Conservation (phyloP, 2,888 invertebrate genomes). For the Andrena minutula region DNA sequence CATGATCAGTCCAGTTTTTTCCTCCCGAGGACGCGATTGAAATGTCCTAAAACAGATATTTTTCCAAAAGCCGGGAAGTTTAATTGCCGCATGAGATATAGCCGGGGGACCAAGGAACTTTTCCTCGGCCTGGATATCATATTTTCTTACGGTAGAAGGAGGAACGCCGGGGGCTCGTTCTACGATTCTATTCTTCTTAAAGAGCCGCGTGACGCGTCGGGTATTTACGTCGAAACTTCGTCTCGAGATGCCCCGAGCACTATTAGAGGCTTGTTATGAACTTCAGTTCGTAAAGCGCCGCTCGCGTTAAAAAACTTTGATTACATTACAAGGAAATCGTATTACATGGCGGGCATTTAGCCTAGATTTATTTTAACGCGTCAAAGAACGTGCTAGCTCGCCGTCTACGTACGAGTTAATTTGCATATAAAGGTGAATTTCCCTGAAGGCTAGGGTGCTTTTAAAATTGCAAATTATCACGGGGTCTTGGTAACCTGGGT, state of each 20-base stretch:
- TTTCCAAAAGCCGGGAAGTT: constrained; percentile 26
- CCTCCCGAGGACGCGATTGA: constrained; percentile 31
- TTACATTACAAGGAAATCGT: constrained; percentile 37
- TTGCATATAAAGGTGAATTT: constrained; percentile 38
- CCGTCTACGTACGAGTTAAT: constrained; percentile 4
- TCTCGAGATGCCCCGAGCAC: neutral
- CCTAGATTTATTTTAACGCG: constrained; percentile 30
- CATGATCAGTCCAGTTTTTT: neutral
- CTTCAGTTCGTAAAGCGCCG: constrained; percentile 24
- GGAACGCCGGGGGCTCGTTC: neutral
- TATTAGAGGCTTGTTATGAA: constrained; percentile 43
- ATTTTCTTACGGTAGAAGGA: neutral
- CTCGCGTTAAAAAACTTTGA: constrained; percentile 46
- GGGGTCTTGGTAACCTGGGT: constrained; percentile 11
- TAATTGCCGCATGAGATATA: constrained; percentile 35
- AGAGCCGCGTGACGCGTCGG: neutral
- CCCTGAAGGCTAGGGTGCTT: neutral
- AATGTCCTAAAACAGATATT: constrained; percentile 37
- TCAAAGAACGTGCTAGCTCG: neutral
- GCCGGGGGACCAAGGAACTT: neutral
- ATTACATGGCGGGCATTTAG: neutral
- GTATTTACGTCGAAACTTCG: constrained; percentile 45
- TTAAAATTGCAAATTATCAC: constrained; percentile 30
- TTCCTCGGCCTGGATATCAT: constrained; percentile 1
- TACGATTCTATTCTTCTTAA: constrained; percentile 7